A percentile compares a stretch with the other conserved stretches of the same genome.
Conservation (phyloP, 2,888 invertebrate species). For the Tiphia femorata region DNA sequence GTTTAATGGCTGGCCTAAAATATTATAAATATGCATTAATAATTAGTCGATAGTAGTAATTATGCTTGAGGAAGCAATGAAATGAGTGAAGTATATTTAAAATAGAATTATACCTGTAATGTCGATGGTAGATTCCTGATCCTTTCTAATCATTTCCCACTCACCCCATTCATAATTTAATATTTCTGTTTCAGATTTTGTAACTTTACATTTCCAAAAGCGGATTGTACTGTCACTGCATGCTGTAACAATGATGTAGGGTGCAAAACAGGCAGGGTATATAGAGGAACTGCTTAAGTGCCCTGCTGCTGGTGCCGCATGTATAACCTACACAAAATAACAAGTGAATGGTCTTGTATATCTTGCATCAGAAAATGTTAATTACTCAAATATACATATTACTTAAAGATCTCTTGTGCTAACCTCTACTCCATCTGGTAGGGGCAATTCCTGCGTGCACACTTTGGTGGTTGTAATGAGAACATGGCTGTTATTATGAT, state of each 20-base stretch:
- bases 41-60: not conserved
- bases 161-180: conserved; percentile 84
- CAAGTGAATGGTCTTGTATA: not conserved
- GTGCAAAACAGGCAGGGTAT: conserved; percentile 98
- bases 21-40: conserved; percentile 14
- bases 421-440: conserved; percentile 88
- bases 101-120: conserved; percentile 75
- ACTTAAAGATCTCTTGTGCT: not conserved
- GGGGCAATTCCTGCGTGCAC: conserved; percentile 87
- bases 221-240: conserved; percentile 93
- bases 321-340: conserved; percentile 75
- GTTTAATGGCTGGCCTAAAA: conserved; percentile 84
- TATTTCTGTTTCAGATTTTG: conserved; percentile 70
- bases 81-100: not conserved
- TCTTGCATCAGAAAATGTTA: not conserved
- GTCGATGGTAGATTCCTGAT: conserved; percentile 77
- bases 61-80: too few relatives aligned
- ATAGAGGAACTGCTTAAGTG: conserved; percentile 97
- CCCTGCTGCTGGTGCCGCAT: conserved; percentile 95
- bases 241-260: conserved; percentile 95
- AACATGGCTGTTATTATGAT: conserved; percentile 73
- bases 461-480: conserved; percentile 92
- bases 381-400: not conserved
- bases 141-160: conserved; percentile 89
- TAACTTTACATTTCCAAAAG: conserved; percentile 87